These are phyloP conservation scores for Busseola fusca DNA, from an alignment of 2,888 invertebrate genomes.

Conservation along the genomic window DNA sequence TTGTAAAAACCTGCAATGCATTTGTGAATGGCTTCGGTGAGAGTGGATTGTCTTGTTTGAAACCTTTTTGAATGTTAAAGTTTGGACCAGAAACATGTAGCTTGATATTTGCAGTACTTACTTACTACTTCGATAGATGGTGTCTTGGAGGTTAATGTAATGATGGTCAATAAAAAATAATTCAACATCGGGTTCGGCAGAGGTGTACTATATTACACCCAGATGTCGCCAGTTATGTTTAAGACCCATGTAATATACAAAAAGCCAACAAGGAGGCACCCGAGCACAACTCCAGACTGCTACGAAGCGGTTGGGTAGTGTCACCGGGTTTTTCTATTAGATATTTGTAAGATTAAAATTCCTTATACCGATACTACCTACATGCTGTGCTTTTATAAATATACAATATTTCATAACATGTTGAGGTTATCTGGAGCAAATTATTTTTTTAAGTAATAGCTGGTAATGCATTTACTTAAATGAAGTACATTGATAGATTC, in stretches of 20 bases:
- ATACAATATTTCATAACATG: neutral
- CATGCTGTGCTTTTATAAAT: neutral
- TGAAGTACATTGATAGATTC: neutral
- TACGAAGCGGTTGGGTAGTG: neutral
- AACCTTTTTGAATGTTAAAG: too few species aligned
- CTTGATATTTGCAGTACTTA: too few species aligned
- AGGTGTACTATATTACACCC: neutral
- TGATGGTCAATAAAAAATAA: neutral
- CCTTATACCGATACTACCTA: too few species aligned
- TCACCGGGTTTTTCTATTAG: neutral
- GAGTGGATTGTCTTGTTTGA: too few species aligned
- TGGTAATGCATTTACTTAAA: neutral
- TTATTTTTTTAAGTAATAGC: neutral
- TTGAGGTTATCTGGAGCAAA: constrained; percentile 19
- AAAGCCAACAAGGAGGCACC: neutral
- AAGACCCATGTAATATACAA: neutral
- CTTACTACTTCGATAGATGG: too few species aligned
- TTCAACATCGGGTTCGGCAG: neutral
- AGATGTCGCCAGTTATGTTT: neutral
- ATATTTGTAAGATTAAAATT: neutral
- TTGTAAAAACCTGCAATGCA: too few species aligned
- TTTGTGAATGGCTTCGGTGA: too few species aligned
- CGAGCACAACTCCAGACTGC: neutral
- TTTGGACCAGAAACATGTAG: too few species aligned
- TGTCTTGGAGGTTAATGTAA: too few species aligned